Evolutionary conservation across 2,888 invertebrate genomes (phyloP), one percentile per base, ranked within the genome.

Genomic region (Sesia bembeciformis): DNA sequence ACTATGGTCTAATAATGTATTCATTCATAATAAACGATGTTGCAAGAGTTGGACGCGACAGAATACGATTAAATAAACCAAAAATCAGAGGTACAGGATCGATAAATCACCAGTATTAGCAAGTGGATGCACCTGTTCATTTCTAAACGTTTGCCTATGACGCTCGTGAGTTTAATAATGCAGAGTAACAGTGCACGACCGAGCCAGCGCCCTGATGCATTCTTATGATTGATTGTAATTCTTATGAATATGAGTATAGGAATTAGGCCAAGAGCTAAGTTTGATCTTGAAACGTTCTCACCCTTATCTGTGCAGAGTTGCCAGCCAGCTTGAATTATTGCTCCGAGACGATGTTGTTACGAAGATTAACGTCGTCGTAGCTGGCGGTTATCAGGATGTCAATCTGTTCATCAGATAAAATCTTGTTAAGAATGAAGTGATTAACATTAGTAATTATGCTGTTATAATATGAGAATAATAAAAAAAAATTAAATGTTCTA

Each of bases 201-300:
- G 66, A 67, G 77, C 71, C 72, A 77, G 73, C 60, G 54, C 40
- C 7, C 42, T 67, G 68, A 65, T 62, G 64, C 68, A 66, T 67
- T 68, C 58, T 73, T 81, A 84, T 86, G 85, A 86, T 83, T 78
- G 81, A 86, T 84, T 58, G 69, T 72, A 67, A 72, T 70, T 78
- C 70, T 76, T 79, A 78, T 77, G 76, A 78, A 81, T 84, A 82
- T 80, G 77, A 77, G 67, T 74, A 57, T 57, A 63, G 66, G 67
- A 83, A 79, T 70, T 76, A 79, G 85, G 86, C 83, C 86, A 88
- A 85, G 86, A 80, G 58, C 76, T 60, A 56, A 55, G 58, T 64
- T 52, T 66, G 74, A 64, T 79, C 83, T 82, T 81, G 78, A 83
- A 75, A 81, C 62, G 78, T 78, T 79, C 74, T 74, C 76, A 78